phyloP scores from a whole-genome alignment of 37 sponge, comb jelly and placozoan species.

The Theonella swinhoei region DNA sequence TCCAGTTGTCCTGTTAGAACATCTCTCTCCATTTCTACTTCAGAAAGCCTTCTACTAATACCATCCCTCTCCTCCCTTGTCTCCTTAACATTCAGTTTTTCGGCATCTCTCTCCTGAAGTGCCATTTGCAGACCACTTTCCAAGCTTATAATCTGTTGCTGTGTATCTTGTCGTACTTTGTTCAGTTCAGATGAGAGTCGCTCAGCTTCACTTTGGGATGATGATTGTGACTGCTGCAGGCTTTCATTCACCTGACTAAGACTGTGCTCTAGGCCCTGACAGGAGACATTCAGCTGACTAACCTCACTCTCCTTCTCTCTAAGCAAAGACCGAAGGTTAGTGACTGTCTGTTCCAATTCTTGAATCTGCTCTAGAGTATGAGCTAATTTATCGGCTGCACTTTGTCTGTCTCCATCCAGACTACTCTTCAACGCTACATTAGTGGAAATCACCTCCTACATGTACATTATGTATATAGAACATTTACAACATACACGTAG shows the following conservation, averaged over 20 bases:
- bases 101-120: background rate
- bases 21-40: constrained; percentile 9
- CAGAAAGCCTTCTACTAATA: background rate
- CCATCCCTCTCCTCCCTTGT: background rate
- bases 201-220: background rate
- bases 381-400: background rate
- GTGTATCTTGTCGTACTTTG: background rate
- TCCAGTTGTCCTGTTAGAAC: background rate
- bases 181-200: background rate
- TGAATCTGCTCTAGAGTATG: background rate
- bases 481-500: too few relatives aligned
- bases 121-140: background rate
- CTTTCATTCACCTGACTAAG: background rate
- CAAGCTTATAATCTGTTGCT: background rate
- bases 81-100: background rate
- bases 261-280: background rate
- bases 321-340: constrained; percentile 2
- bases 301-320: background rate
- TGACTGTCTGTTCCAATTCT: constrained; percentile 30
- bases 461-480: too few relatives aligned
- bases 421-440: background rate
- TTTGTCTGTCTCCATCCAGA: constrained; percentile 7
- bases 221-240: constrained; percentile 2
- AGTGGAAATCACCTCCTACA: background rate
- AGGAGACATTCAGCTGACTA: background rate